Conservation (phyloP, 2,113 vertebrate genomes). For the Speoplatyrhinus poulsoni region DNA sequence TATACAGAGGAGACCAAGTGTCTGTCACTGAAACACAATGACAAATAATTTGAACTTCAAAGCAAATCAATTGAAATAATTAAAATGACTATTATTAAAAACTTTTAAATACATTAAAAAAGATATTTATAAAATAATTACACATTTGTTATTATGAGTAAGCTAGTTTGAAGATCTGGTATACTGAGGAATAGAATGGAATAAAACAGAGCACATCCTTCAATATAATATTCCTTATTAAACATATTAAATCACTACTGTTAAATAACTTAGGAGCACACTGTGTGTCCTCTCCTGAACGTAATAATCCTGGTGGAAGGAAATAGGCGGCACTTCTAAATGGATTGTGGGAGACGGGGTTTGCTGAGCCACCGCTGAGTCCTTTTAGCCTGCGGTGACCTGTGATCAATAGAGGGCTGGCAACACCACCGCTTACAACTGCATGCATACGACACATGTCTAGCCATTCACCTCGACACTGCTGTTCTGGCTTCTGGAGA, state of each 20-base stretch:
- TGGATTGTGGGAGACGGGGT: conserved; percentile 54
- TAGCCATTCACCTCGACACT: neutral
- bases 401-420: conserved; percentile 52
- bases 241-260: neutral
- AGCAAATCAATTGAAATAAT: too few relatives aligned
- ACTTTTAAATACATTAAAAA: too few relatives aligned
- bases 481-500: too few relatives aligned
- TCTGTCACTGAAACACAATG: too few relatives aligned
- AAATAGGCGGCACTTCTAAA: conserved; percentile 34
- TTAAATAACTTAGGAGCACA: neutral
- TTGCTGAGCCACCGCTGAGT: conserved; percentile 24
- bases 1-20: too few relatives aligned
- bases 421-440: conserved; percentile 17
- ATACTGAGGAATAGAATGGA: conserved; percentile 15
- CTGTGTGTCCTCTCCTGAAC: neutral
- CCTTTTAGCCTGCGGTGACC: conserved; percentile 51
- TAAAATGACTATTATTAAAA: too few relatives aligned
- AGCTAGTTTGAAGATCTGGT: too few relatives aligned
- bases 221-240: neutral
- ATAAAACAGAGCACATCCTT: neutral
- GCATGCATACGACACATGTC: conserved; percentile 19
- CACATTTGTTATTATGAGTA: too few relatives aligned
- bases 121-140: too few relatives aligned
- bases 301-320: neutral
- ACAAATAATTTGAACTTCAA: too few relatives aligned